Evolutionary conservation across 2,888 invertebrate species (phyloP).

Genomic region (Mermis nigrescens): DNA sequence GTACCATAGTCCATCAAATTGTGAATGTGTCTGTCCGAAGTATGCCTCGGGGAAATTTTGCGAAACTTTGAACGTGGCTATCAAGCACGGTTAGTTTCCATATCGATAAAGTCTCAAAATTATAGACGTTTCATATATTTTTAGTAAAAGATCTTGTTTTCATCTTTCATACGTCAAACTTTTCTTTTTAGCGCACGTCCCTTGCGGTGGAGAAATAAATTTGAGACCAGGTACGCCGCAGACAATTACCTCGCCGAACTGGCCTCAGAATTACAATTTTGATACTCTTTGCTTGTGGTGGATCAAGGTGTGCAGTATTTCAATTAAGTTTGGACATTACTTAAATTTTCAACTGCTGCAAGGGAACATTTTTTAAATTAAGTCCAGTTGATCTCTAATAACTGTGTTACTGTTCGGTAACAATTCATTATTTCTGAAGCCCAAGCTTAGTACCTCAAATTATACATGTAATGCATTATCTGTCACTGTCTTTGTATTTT

Average conservation of each 20-base stretch:
- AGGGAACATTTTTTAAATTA: no score
- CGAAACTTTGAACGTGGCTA: neutral
- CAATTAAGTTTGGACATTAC: no score
- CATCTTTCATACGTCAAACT: neutral
- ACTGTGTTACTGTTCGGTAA: no score
- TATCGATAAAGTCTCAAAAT: neutral
- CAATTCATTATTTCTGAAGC: no score
- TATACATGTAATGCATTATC: no score
- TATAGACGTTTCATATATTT: no score
- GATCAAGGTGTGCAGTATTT: slow-evolving; percentile 7
- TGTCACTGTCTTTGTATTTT: no score
- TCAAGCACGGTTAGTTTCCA: neutral
- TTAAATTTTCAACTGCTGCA: no score
- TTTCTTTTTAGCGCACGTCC: slow-evolving; percentile 6
- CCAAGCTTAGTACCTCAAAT: no score
- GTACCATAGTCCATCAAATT: slow-evolving; percentile 4
- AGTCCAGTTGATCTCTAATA: no score
- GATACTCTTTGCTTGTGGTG: slow-evolving; percentile 7
- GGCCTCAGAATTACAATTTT: neutral
- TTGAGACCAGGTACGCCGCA: neutral
- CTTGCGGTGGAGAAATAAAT: slow-evolving; percentile 5
- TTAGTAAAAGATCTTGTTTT: neutral
- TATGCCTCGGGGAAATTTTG: slow-evolving; percentile 3
- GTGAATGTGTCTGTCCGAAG: slow-evolving; percentile 7
- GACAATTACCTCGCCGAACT: slow-evolving; percentile 7